phyloP scores from a whole-genome alignment of 64 coral and sea anemone species.

The Stichodactyla helianthus region DNA sequence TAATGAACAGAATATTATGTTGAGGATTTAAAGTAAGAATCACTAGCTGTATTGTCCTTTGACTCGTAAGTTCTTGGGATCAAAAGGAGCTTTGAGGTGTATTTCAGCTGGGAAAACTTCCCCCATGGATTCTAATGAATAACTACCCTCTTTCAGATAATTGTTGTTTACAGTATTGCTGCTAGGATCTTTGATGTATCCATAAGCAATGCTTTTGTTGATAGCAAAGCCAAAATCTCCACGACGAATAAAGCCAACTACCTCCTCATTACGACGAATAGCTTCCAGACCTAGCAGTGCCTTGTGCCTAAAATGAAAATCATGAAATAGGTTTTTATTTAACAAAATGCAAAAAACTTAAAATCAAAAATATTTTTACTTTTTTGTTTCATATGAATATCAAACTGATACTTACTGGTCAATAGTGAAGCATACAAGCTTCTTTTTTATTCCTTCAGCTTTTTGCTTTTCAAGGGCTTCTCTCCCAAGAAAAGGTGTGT shows the following conservation, averaged over 20 bases:
- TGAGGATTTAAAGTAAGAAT: neutral
- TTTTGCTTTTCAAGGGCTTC: conserved; percentile 84
- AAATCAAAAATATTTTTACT: too few species aligned
- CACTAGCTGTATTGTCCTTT: conserved; percentile 67
- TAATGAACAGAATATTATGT: too few species aligned
- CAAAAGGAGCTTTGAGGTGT: conserved; percentile 76
- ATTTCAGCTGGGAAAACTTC: conserved; percentile 62
- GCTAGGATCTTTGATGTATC: conserved; percentile 81
- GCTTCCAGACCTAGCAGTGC: conserved; percentile 89
- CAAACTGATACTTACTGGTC: conserved; percentile 67
- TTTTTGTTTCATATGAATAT: neutral
- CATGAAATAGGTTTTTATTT: too few species aligned
- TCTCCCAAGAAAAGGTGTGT: conserved; percentile 93
- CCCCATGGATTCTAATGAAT: conserved; percentile 85
- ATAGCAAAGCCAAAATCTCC: conserved; percentile 87
- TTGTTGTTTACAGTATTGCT: conserved; percentile 47
- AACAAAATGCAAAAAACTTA: too few species aligned
- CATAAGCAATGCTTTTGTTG: conserved; percentile 80
- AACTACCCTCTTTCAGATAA: conserved; percentile 75
- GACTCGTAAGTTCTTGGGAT: conserved; percentile 85
- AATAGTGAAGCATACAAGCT: conserved; percentile 84
- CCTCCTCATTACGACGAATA: conserved; percentile 67
- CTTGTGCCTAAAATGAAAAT: conserved; percentile 67
- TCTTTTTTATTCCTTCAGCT: conserved; percentile 73
- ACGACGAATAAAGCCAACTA: conserved; percentile 80